A percentile compares a stretch with the other conserved stretches of the same genome.
phyloP scores from a whole-genome alignment of 2,888 invertebrate genomes.

The Orchesellides sinensis region DNA sequence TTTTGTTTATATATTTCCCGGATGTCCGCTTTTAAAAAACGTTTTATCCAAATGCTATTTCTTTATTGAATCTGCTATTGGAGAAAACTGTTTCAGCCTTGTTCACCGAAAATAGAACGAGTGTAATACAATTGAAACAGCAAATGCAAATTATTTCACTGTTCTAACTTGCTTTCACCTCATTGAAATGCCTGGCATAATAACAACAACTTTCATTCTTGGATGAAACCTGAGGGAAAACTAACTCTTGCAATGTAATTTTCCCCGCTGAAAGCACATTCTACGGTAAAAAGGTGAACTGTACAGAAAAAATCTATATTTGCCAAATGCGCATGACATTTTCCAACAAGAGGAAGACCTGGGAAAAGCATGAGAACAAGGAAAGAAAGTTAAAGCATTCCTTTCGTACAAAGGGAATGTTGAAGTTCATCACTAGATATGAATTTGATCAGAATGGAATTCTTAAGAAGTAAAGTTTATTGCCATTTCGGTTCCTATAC shows the following conservation, averaged over 20 bases:
- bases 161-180: too few relatives aligned
- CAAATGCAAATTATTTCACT: too few relatives aligned
- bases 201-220: not conserved
- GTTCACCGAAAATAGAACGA: too few relatives aligned
- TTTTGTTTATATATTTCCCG: too few relatives aligned
- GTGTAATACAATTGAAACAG: too few relatives aligned
- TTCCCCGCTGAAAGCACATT: not conserved
- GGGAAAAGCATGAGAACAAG: not conserved
- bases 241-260: not conserved
- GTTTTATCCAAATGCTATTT: too few relatives aligned
- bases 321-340: slow-evolving; percentile 7
- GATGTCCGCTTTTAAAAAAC: too few relatives aligned
- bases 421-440: not conserved
- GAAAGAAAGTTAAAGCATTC: not conserved
- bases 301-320: slow-evolving; percentile 9
- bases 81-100: too few relatives aligned
- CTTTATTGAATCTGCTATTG: too few relatives aligned
- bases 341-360: not conserved
- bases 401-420: not conserved
- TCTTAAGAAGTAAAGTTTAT: too few relatives aligned
- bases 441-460: not conserved
- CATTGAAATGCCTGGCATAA: not conserved
- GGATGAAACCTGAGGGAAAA: not conserved
- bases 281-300: too few relatives aligned
- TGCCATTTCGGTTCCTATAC: too few relatives aligned